Evolutionary conservation across 1,140 invertebrate species (phyloP).

Genomic region (Chionoecetes opilio): DNA sequence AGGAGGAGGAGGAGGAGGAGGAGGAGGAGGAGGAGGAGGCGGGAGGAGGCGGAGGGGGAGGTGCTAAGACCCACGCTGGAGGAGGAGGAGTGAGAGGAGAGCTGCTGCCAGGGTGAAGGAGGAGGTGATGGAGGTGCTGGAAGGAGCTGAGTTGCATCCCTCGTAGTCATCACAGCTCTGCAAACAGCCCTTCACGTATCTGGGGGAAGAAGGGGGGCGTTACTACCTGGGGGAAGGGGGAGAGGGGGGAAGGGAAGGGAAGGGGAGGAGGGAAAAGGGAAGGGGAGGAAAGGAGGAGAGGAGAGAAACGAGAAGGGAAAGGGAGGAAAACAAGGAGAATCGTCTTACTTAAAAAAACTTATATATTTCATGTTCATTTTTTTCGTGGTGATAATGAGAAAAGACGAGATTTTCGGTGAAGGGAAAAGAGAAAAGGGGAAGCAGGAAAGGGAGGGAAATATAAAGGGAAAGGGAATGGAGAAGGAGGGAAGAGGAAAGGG

Average conservation of each 20-base stretch:
- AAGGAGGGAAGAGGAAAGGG: too few species aligned
- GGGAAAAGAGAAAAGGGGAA: too few species aligned
- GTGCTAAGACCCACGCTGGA: constrained; percentile 8
- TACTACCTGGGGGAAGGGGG: neutral
- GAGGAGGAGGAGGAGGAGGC: neutral
- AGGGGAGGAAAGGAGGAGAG: neutral
- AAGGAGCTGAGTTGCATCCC: constrained; percentile 88
- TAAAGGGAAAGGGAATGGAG: too few species aligned
- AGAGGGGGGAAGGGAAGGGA: too few species aligned
- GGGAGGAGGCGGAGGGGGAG: neutral
- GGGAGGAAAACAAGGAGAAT: too few species aligned
- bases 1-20: neutral
- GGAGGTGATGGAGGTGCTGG: neutral
- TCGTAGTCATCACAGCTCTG: constrained; percentile 95
- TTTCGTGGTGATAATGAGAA: too few species aligned
- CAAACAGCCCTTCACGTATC: constrained; percentile 93
- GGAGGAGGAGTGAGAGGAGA: constrained; percentile 45
- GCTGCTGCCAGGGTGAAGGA: neutral
- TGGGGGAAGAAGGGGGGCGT: constrained; percentile 83
- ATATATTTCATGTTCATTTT: too few species aligned
- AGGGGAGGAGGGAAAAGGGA: neutral
- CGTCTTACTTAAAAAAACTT: too few species aligned
- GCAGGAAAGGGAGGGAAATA: too few species aligned
- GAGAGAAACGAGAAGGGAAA: neutral
- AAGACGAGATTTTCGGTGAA: too few species aligned